A percentile compares a stretch with the other conserved stretches of the same genome.
phyloP scores from a whole-genome alignment of 2,888 invertebrate species.

The Anoplius nigerrimus region DNA sequence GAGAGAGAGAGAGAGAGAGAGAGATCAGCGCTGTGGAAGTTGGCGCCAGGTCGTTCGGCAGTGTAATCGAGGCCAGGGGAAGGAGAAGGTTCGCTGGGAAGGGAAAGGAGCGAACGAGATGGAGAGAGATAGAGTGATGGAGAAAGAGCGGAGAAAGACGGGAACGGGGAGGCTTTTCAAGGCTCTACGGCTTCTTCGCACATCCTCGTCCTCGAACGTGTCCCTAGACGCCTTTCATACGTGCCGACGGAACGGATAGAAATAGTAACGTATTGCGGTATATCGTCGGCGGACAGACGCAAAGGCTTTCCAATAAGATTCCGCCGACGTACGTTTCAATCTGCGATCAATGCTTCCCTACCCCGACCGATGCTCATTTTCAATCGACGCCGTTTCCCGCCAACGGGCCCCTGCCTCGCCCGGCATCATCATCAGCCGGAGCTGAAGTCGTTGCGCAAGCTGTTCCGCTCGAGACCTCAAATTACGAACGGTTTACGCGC shows the following conservation, averaged over 20 bases:
- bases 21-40: neutral
- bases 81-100: too few relatives aligned
- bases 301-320: conserved; percentile 3
- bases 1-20: conserved; percentile 6
- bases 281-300: neutral
- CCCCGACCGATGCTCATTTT: neutral
- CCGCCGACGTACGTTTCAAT: conserved; percentile 1
- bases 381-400: neutral
- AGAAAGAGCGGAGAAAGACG: too few relatives aligned
- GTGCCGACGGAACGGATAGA: conserved; percentile 4
- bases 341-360: neutral
- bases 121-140: too few relatives aligned
- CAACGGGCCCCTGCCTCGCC: neutral
- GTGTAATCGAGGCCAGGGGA: neutral
- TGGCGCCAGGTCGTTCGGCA: too few relatives aligned
- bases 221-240: conserved; percentile 1
- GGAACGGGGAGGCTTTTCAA: conserved; percentile 18
- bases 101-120: conserved; percentile 5
- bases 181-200: conserved; percentile 3
- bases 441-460: too few relatives aligned
- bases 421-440: neutral
- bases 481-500: too few relatives aligned
- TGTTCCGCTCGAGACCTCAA: too few relatives aligned
- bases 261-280: conserved; percentile 2
- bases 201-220: conserved; percentile 8